Evolutionary conservation across 2,888 invertebrate genomes (phyloP).

Genomic region (Icerya purchasi): DNA sequence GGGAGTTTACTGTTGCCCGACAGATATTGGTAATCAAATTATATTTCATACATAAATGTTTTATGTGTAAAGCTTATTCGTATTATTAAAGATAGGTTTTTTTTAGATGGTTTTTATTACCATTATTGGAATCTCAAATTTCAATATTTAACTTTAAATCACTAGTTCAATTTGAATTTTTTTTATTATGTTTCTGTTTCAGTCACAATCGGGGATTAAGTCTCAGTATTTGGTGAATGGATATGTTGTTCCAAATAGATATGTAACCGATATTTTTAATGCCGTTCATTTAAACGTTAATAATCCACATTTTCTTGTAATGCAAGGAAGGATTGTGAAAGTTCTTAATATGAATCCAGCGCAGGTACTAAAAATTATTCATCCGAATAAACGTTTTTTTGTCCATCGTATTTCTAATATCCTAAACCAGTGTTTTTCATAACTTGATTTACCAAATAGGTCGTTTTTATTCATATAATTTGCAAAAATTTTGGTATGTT

Average conservation of each 20-base stretch:
- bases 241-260: slow-evolving; percentile 65
- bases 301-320: slow-evolving; percentile 97
- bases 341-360: slow-evolving; percentile 96
- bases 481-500: too few species aligned
- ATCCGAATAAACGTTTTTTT: too few species aligned
- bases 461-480: too few species aligned
- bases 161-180: too few species aligned
- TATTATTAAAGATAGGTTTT: too few species aligned
- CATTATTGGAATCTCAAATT: too few species aligned
- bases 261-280: slow-evolving; percentile 84
- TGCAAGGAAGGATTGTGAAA: slow-evolving; percentile 98
- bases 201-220: slow-evolving; percentile 57
- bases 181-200: too few species aligned
- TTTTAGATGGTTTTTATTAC: too few species aligned
- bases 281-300: slow-evolving; percentile 95
- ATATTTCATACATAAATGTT: not conserved
- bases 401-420: too few species aligned
- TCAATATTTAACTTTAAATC: too few species aligned
- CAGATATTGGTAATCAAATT: slow-evolving; percentile 34
- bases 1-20: slow-evolving; percentile 80
- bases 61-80: not conserved
- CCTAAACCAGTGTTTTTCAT: too few species aligned
- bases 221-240: slow-evolving; percentile 91
- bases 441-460: too few species aligned
- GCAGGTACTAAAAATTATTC: slow-evolving; percentile 58